Base-by-base conservation (phyloP, 2,888 invertebrate species). In the Protodeltote pygarga region DNA sequence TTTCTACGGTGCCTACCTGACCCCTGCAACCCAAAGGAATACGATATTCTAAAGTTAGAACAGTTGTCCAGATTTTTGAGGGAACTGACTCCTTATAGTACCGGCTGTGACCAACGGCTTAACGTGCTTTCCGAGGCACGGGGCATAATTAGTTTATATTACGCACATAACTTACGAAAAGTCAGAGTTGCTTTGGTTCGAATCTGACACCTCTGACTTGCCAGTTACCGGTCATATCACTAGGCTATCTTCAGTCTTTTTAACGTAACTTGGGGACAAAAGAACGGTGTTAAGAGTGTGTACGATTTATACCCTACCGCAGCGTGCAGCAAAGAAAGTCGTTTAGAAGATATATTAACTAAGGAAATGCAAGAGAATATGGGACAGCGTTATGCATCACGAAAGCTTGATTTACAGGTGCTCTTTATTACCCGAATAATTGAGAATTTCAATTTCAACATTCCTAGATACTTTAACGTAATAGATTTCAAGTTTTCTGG, bases 291-390 rank as follows among this genome's bases (percentile, higher is more conserved):
- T 66, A 71, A 72, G 65, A 71, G 59, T 57, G 53, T 47, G 53
- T 46, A 61, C 70, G 67, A 82, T 81, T 82, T 81, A 81, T 77
- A 64, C 64, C 61, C 25, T 53, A 37, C 60, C 58, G 53, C 70
- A 68, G 59, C 65, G 69, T 58, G 58, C 48, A 60, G 71, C 65
- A 73, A 73, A 75, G 77, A 77, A 77, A 76, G 79, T 81, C 79
- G 82, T 84, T 83, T 71, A 63, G 67, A 79, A 83, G 81, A 85
- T 83, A 82, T 83, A 85, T 83, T 78, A 77, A 78, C 79, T 77
- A 73, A 74, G 76, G 79, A 79, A 83, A 81, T 81, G 81, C 75
- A 76, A 67, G 70, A 60, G 68, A 78, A 78, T 76, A 74, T 71
- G 73, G 68, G 66, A 66, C 73, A 71, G 45, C 60, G 67, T 68